Evolutionary conservation across 2,113 vertebrate species (phyloP), one percentile per base, ranked within the genome.

Genomic region (Zonotrichia leucophrys): DNA sequence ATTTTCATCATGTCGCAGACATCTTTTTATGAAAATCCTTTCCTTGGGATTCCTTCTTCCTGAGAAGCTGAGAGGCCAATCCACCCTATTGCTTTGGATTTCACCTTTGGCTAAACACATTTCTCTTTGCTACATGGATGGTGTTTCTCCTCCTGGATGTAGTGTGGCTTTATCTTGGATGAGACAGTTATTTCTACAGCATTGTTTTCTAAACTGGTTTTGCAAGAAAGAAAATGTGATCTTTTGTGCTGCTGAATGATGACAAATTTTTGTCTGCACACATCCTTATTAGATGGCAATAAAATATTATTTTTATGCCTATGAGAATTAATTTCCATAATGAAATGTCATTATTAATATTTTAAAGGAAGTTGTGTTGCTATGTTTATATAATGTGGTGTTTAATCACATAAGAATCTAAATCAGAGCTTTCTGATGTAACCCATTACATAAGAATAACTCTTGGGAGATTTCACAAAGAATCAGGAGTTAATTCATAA

Each of bases 351-450:
- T 60, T 70, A 47, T 53, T 87, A 73, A 83, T 83, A 67, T 79
- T 91, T 82, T 47, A 69, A 63, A 75, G 79, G 41, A 39, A 67
- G 44, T 31, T 39, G 37, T 53, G 24, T 85, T 88, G 31, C 63
- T 77, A 91, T 91, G 12, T 37, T 94, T 94, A 31, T 90, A 73
- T 60, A 39, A 28, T 9, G 52, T 33, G 9, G n/a, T 52, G n/a
- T 79, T 92, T 60, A 95, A 80, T 80, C 70, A 64, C 24, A 14
- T 47, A 77, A 62, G 33, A 86, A 58, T 56, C 21, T 33, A 44
- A 94, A 86, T 78, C 66, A 35, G 64, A 95, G 39, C 28, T 94
- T 93, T 87, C 67, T 60, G 44, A 25, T 74, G 58, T 83, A 95
- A 94, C 44, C 23, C 47, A 80, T 46, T 42, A 33, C 2, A 8